Percentiles rank a stretch among this genome's conserved stretches.
Evolutionary conservation across 2,888 invertebrate genomes (phyloP).

Genomic region (Drosophila merina): DNA sequence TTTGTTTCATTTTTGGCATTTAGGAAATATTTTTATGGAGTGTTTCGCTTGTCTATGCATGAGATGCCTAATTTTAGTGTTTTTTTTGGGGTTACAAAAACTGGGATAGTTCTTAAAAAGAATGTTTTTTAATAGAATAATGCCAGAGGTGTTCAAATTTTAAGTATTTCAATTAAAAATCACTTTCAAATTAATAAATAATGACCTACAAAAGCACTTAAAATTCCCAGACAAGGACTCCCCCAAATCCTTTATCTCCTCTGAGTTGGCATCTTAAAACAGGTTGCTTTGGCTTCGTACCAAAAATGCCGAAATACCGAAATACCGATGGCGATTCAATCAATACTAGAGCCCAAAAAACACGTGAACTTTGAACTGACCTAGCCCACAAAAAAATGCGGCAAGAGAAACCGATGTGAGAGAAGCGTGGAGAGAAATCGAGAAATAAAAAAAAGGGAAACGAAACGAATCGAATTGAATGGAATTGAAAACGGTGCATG

Average conservation of each 20-base stretch:
- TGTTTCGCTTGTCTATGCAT: constrained; percentile 19
- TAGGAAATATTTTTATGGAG: constrained; percentile 28
- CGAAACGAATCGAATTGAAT: constrained; percentile 34
- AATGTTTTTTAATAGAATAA: neutral
- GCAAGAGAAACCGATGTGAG: constrained; percentile 22
- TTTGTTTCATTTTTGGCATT: constrained; percentile 1
- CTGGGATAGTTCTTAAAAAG: neutral
- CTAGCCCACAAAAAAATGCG: constrained; percentile 64
- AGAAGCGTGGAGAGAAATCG: constrained; percentile 25
- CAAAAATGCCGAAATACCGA: constrained; percentile 29
- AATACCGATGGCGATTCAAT: constrained; percentile 43
- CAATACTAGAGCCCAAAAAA: constrained; percentile 50
- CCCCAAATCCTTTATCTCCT: constrained; percentile 3
- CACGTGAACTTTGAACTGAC: constrained; percentile 76
- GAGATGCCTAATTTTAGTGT: neutral
- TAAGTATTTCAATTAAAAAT: no score
- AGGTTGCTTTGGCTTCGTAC: constrained; percentile 49
- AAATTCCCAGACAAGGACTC: neutral
- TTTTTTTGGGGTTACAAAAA: neutral
- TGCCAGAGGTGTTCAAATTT: no score
- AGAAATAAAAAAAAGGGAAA: constrained; percentile 29
- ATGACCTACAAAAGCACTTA: constrained; percentile 12
- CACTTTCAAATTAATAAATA: constrained; percentile 8
- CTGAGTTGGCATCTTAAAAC: constrained; percentile 22
- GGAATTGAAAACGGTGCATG: constrained; percentile 46